Evolutionary conservation across 1,140 invertebrate genomes (phyloP), one percentile per base, ranked within the genome.

Genomic region (Protaetia brevitarsis): DNA sequence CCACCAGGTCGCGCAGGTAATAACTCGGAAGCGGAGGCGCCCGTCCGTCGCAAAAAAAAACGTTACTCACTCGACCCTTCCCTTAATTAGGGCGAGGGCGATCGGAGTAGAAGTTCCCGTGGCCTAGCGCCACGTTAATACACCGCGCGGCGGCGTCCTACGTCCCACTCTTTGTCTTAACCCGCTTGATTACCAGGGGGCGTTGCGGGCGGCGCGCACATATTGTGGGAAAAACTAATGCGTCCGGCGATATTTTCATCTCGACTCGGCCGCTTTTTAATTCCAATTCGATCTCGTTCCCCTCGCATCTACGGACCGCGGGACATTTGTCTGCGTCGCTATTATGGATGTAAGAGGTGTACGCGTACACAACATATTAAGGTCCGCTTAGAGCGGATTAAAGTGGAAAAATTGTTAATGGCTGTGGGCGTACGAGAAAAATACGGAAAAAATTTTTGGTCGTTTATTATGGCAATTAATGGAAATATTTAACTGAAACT

Each of bases 11-110:
- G 26, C 41, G 8, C 41, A 51, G 41, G 41, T 51, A 19, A 19
- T 51, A 51, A 51, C 19, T 51, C 41, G 41, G 41, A 51, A 51
- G 41, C 41, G 5, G 41, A 51, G 41, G 41, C 41, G 41, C 41
- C 41, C 41, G 41, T 51, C 41, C 41, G 41, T 51, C 41, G 41
- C 41, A n/a, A n/a, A n/a, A 23, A 51, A 51, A 45, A 51, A 51
- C 41, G 41, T 51, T 51, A 51, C 41, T 51, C 41, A 51, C 16
- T 23, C 3, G 16, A 23, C 41, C 19, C 41, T 16, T 23, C 41
- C 41, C 41, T 51, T 51, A 51, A 51, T 51, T 51, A 51, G 41
- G 16, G 19, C 41, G 41, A 51, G 41, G 19, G 41, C 3, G 41
- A 51, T n/a, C n/a, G 13, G 13, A 51, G 19, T 10, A 23, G 11